Conservation (phyloP, 2,888 invertebrate species). For the Stenichneumon culpator region DNA sequence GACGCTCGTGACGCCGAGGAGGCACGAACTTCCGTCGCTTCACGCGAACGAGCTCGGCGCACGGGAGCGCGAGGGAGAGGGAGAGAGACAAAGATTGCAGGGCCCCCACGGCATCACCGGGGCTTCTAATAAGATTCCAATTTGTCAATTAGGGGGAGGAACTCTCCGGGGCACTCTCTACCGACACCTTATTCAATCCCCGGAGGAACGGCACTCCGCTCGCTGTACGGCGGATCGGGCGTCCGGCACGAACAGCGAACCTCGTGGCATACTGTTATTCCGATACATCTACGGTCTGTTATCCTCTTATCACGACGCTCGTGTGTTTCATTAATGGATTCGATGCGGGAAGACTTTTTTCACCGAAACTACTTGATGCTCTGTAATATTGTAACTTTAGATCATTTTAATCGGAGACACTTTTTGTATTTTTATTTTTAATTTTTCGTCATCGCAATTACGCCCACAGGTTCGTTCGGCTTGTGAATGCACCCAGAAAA, state of each 20-base stretch:
- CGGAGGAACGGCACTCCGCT: constrained; percentile 57
- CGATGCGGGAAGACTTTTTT: too few species aligned
- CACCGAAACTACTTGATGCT: too few species aligned
- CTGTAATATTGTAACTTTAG: background rate
- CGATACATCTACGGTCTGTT: too few species aligned
- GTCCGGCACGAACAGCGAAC: constrained; percentile 64
- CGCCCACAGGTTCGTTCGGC: too few species aligned
- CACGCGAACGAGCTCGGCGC: constrained; percentile 63
- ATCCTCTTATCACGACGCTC: too few species aligned
- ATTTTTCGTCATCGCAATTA: constrained; percentile 6
- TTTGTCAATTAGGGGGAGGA: constrained; percentile 89
- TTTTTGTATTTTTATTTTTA: background rate
- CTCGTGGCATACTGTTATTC: constrained; percentile 30
- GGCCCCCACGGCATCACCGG: constrained; percentile 84
- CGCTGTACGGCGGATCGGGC: constrained; percentile 40
- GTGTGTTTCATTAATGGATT: too few species aligned
- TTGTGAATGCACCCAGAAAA: background rate
- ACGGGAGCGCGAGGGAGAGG: background rate
- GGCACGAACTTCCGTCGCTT: constrained; percentile 65
- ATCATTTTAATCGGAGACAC: background rate
- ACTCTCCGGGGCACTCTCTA: constrained; percentile 73
- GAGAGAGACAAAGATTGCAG: constrained; percentile 68
- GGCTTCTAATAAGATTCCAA: constrained; percentile 89
- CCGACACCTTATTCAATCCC: constrained; percentile 74
- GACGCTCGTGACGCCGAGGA: constrained; percentile 55